Base-by-base conservation (phyloP, 2,888 invertebrate species). In the Hemicrepidius hirtus region DNA sequence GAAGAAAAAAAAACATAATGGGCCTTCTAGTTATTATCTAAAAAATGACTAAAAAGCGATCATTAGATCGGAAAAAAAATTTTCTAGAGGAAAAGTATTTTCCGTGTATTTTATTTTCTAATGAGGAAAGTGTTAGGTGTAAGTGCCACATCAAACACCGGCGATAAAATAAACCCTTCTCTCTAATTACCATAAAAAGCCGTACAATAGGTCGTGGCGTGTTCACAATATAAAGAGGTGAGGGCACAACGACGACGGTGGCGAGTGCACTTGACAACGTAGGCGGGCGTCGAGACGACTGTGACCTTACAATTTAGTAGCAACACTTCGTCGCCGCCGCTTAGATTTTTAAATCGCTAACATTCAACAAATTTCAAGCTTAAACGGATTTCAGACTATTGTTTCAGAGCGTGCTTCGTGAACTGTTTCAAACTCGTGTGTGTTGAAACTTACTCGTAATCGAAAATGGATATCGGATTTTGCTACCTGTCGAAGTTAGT, bases 171-270 rank as follows among this genome's bases (percentile, higher is more conserved):
- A 69, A 70, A 70, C 73, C 73, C 73, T 74, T 74, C 67, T 32
- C 53, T 44, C 72, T 77, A 76, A 77, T 77, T 77, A 77, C 73
- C 77, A 77, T 77, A 77, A 77, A 77, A 75, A 76, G 73, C 71
- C 69, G 57, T 70, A 76, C 73, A 75, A 76, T 76, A 64, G 72
- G 67, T 68, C 66, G 73, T 74, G 73, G 65, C 72, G 74, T 70
- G 75, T 75, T 73, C 75, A 72, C 74, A 75, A 75, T 77, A 73
- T 71, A 65, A 66, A 72, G 75, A 68, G 74, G 69, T 70, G 65
- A 66, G 73, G 40, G 66, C 32, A 71, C 73, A 62, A 67, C 62
- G 62, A 62, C 65, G 74, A 65, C 55, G 71, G 67, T 66, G 73
- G 75, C 71, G 71, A 76, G 77, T 77, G 77, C 71, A 73, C 77